Base-by-base conservation (phyloP, 2,888 invertebrate species). In the Phaonia tiefii region DNA sequence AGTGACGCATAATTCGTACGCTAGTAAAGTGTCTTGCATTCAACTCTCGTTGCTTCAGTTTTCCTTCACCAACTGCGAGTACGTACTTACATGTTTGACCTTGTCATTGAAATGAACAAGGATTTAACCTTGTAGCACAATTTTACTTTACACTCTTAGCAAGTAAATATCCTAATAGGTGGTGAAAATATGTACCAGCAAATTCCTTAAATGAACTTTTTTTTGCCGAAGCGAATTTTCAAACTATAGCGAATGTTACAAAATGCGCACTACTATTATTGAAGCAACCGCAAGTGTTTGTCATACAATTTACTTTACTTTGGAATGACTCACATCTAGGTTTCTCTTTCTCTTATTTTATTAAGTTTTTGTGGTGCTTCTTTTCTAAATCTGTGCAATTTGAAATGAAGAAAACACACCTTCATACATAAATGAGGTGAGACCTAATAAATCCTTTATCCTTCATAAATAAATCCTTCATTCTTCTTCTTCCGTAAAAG, bases 401-500 rank as follows among this genome's bases (percentile, higher is more conserved):
- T 56, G 31, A 1, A 26, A 39, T 13, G 11, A 58, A 26, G 60
- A 60, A 63, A n/a, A n/a, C 63, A 42, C 39, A 42, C 63, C 63
- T 42, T 42, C 63, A 42, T 22, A n/a, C n/a, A n/a, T n/a, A n/a
- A n/a, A n/a, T n/a, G 13, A 20, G 20, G 42, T 26, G 39, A 63
- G 20, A 37, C 63, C 42, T 20, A 63, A 63, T 63, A 63, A 63
- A 42, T 63, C 42, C 42, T 63, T 63, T 39, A 63, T 22, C 11
- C 11, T n/a, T n/a, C n/a, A n/a, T n/a, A n/a, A n/a, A n/a, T n/a
- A n/a, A n/a, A n/a, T n/a, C n/a, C n/a, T n/a, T n/a, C n/a, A n/a
- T n/a, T n/a, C n/a, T n/a, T n/a, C 42, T 42, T 63, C 63, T 63
- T 63, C 39, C 15, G 63, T 42, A 63, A 63, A 60, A 60, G n/a